Conservation (phyloP, 1,140 invertebrate species). For the Formica selysi region DNA sequence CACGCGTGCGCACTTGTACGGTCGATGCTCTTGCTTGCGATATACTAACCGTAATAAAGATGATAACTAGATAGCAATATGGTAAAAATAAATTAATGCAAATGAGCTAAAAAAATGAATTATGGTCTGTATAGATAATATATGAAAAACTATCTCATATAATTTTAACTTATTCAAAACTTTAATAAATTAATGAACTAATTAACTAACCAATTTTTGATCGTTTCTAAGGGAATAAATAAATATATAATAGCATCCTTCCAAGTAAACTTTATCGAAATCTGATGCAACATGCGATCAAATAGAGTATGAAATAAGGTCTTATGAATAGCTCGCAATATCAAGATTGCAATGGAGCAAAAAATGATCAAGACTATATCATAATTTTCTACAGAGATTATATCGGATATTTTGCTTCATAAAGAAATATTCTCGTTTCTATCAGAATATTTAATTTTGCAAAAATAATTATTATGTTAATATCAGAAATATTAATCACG, state of each 20-base stretch:
- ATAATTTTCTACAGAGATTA: background rate
- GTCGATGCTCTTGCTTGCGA: constrained; percentile 13
- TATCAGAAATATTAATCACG: constrained; percentile 38
- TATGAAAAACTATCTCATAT: background rate
- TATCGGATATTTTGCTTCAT: constrained; percentile 16
- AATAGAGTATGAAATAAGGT: background rate
- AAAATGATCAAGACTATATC: background rate
- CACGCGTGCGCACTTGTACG: constrained; percentile 26
- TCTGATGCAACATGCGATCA: constrained; percentile 6
- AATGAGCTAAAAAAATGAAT: background rate
- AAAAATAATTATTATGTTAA: constrained; percentile 23
- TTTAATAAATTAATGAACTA: background rate
- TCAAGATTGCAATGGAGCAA: background rate
- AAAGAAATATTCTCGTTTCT: constrained; percentile 5
- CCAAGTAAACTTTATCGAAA: background rate
- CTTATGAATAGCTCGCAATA: background rate
- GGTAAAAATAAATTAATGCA: background rate
- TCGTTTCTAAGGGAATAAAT: constrained; percentile 10
- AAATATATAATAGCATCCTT: constrained; percentile 19
- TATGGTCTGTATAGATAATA: too few species aligned
- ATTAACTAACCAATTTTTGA: constrained; percentile 1
- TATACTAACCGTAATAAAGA: constrained; percentile 39
- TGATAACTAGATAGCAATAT: constrained; percentile 20
- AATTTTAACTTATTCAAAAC: background rate
- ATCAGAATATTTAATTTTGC: constrained; percentile 22